Conservation (phyloP, 2,888 invertebrate species). For the Frankliniella intonsa region DNA sequence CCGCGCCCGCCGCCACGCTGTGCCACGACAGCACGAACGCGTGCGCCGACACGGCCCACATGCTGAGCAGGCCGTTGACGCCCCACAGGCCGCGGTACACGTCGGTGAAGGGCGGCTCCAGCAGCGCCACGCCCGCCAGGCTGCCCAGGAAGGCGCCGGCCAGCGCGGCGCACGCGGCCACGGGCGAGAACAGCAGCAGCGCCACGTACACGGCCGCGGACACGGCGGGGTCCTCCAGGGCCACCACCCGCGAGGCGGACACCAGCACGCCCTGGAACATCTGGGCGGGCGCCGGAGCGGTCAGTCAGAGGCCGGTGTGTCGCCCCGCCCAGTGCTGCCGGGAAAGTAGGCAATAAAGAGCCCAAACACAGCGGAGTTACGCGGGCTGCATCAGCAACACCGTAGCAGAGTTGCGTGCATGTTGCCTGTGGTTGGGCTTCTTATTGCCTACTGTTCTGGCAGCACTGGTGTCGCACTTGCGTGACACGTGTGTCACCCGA, state of each 20-base stretch:
- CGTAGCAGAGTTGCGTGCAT: too few species aligned
- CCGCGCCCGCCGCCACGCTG: slow-evolving; percentile 36
- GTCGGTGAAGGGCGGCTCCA: slow-evolving; percentile 34
- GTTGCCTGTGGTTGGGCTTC: too few species aligned
- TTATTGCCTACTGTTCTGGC: too few species aligned
- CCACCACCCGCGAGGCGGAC: slow-evolving; percentile 43
- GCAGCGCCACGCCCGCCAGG: slow-evolving; percentile 38
- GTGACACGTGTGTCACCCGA: neutral
- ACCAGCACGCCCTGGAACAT: slow-evolving; percentile 41
- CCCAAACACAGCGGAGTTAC: too few species aligned
- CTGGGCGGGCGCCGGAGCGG: slow-evolving; percentile 37
- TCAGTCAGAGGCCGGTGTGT: neutral
- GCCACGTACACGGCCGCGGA: slow-evolving; percentile 40
- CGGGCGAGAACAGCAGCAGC: slow-evolving; percentile 41
- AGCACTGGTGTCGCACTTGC: neutral
- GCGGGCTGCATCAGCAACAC: too few species aligned
- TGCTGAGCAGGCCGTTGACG: slow-evolving; percentile 42
- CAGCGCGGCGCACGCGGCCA: slow-evolving; percentile 39
- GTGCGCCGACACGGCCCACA: slow-evolving; percentile 41
- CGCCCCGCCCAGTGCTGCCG: too few species aligned
- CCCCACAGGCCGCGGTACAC: slow-evolving; percentile 44
- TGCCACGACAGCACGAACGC: slow-evolving; percentile 41
- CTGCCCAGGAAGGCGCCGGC: slow-evolving; percentile 40
- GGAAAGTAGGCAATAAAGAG: too few species aligned
- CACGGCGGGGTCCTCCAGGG: slow-evolving; percentile 39